A percentile compares a stretch with the other conserved stretches of the same genome.
phyloP scores from a whole-genome alignment of 2,888 invertebrate genomes.

The Aplocera efformata region DNA sequence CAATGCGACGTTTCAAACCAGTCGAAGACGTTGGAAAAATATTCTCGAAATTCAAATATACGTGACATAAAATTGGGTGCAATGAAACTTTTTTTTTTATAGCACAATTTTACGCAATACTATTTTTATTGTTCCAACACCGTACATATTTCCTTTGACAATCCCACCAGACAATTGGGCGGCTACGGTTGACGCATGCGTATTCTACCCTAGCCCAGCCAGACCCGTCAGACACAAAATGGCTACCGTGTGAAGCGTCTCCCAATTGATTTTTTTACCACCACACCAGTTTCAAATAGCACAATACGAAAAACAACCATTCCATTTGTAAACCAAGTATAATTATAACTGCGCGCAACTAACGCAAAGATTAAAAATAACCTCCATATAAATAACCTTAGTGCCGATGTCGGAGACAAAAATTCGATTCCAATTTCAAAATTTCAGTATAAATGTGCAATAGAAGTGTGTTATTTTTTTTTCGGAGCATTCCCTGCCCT shows the following conservation, averaged over 20 bases:
- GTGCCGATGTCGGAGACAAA: slow-evolving; percentile 22
- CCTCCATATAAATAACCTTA: slow-evolving; percentile 20
- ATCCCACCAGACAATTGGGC: slow-evolving; percentile 42
- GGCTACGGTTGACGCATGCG: slow-evolving; percentile 57
- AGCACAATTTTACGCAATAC: too few species aligned
- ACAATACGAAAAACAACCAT: slow-evolving; percentile 34
- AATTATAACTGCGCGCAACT: slow-evolving; percentile 7
- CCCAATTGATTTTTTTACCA: slow-evolving; percentile 68
- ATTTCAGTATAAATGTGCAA: slow-evolving; percentile 37
- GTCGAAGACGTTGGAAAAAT: too few species aligned
- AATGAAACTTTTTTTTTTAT: too few species aligned
- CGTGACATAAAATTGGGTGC: too few species aligned
- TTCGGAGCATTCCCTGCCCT: slow-evolving; percentile 9
- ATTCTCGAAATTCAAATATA: too few species aligned
- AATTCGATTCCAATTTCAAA: slow-evolving; percentile 21
- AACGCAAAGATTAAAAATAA: slow-evolving; percentile 22
- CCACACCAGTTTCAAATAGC: slow-evolving; percentile 40
- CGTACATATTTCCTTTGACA: slow-evolving; percentile 11
- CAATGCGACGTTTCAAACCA: too few species aligned
- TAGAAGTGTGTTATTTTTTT: slow-evolving; percentile 34
- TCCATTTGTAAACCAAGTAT: slow-evolving; percentile 15
- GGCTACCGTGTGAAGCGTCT: slow-evolving; percentile 58
- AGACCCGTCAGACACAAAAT: slow-evolving; percentile 62
- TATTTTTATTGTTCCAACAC: background rate
- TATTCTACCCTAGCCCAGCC: slow-evolving; percentile 39